These are phyloP conservation scores for Eulemur rufifrons DNA, from an alignment of 2,113 vertebrate species.

Conservation along the genomic window DNA sequence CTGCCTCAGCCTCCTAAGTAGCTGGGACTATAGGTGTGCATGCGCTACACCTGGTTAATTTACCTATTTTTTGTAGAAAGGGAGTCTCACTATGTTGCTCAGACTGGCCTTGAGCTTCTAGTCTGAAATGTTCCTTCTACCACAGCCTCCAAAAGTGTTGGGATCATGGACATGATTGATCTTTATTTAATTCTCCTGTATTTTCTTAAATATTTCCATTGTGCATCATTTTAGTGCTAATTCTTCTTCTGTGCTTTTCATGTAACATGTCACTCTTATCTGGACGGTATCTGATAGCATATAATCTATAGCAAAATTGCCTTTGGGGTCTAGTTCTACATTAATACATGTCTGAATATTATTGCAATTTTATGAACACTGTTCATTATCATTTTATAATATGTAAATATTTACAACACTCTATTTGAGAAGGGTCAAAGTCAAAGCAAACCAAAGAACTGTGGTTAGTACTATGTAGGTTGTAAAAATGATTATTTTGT, in stretches of 20 bases:
- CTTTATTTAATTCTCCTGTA: rapidly evolving
- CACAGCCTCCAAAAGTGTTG: no score
- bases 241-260: not conserved
- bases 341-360: not conserved
- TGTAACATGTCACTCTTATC: not conserved
- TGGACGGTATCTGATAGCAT: not conserved
- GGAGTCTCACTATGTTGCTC: no score
- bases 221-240: not conserved
- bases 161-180: not conserved
- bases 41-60: no score
- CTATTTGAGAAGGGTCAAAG: not conserved
- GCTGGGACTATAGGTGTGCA: no score
- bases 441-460: not conserved
- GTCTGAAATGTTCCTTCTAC: no score
- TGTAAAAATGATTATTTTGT: not conserved
- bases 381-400: not conserved
- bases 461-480: not conserved
- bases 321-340: not conserved
- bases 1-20: no score
- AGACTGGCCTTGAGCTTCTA: no score
- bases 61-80: no score
- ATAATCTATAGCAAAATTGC: not conserved
- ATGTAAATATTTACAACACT: not conserved
- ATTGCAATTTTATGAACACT: not conserved
- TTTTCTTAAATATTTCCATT: not conserved